Percentiles rank a stretch among this genome's conserved stretches.
These are phyloP conservation scores for Ethmia dodecea DNA, from an alignment of 2,888 invertebrate genomes.

Conservation along the genomic window DNA sequence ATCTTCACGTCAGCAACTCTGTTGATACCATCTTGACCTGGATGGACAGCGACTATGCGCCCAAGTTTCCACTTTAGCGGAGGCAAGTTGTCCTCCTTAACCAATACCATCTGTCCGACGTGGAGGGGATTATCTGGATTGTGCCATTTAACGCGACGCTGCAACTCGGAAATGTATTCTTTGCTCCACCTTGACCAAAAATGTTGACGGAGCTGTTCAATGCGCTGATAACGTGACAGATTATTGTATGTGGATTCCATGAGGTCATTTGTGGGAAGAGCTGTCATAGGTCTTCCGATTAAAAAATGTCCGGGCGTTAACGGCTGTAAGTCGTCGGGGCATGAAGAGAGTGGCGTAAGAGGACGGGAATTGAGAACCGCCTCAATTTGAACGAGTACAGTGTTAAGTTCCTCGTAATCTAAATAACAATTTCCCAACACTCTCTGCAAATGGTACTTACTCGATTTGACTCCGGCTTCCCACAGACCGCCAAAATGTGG, in stretches of 20 bases:
- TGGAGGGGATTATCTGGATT: not conserved
- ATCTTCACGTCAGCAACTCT: not conserved
- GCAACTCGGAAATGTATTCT: conserved; percentile 10
- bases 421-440: conserved; percentile 6
- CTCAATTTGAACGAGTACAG: not conserved
- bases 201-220: conserved; percentile 10
- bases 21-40: not conserved
- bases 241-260: not conserved
- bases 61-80: not conserved
- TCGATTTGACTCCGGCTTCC: conserved; percentile 8
- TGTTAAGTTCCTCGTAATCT: conserved; percentile 1
- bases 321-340: not conserved
- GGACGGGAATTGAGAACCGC: conserved; percentile 5
- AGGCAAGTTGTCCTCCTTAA: not conserved
- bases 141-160: conserved; percentile 12
- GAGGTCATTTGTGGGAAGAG: conserved; percentile 2
- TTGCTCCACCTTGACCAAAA: conserved; percentile 10
- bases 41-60: not conserved
- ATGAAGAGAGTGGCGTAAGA: not conserved
- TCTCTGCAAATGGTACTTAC: conserved; percentile 7
- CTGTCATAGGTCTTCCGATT: conserved; percentile 1
- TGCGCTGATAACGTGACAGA: conserved; percentile 4
- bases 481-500: conserved; percentile 17
- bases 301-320: not conserved
- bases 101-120: not conserved